Evolutionary conservation across 2,888 invertebrate species (phyloP).

Genomic region (Drosophila borborema): DNA sequence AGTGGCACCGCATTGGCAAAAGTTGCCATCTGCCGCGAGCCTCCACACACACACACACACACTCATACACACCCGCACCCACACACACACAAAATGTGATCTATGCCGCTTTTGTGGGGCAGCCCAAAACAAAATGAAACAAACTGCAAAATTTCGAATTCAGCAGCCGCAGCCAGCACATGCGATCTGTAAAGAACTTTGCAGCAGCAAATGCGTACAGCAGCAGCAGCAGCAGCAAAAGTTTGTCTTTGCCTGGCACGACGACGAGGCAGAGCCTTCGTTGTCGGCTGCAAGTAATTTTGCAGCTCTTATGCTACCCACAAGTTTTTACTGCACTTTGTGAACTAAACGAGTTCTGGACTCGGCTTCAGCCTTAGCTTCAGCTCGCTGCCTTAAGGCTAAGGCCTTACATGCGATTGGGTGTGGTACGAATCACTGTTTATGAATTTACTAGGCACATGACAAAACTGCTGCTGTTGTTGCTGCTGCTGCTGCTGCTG

Average conservation of each 20-base stretch:
- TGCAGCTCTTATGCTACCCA: conserved; percentile 77
- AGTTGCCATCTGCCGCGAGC: conserved; percentile 66
- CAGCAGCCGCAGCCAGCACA: conserved; percentile 76
- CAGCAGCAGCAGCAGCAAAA: conserved; percentile 66
- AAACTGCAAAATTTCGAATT: conserved; percentile 76
- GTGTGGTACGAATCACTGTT: conserved; percentile 57
- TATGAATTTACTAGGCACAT: conserved; percentile 70
- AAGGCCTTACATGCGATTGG: conserved; percentile 18
- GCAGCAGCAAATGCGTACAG: conserved; percentile 36
- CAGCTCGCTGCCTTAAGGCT: conserved; percentile 1
- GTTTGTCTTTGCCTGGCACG: conserved; percentile 67
- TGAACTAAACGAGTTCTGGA: conserved; percentile 62
- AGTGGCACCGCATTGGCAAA: conserved; percentile 71
- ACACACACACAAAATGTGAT: conserved; percentile 65
- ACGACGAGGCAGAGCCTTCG: conserved; percentile 25
- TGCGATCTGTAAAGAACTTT: conserved; percentile 69
- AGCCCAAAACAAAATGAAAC: conserved; percentile 56
- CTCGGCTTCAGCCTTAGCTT: conserved; percentile 18
- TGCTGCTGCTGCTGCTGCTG: not conserved
- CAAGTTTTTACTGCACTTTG: conserved; percentile 81
- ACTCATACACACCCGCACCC: no score
- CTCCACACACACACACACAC: conserved; percentile 20
- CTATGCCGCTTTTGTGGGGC: conserved; percentile 69
- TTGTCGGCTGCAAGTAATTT: conserved; percentile 65
- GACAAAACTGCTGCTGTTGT: conserved; percentile 45